Base-by-base conservation (phyloP, 2,113 vertebrate genomes). In the Podilymbus podiceps region DNA sequence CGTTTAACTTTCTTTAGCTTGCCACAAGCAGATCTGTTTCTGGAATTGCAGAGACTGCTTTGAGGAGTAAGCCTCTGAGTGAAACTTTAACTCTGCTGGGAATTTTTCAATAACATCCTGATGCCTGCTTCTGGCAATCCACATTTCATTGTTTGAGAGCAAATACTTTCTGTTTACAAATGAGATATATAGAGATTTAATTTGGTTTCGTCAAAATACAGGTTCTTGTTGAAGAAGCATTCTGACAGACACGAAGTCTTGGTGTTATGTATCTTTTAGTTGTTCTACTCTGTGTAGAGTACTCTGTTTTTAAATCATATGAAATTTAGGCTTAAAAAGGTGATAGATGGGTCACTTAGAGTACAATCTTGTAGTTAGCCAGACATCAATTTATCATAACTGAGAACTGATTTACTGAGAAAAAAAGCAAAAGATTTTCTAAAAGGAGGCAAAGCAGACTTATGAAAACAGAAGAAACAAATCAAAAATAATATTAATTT, bases 81-180 rank as follows among this genome's bases (percentile, higher is more conserved):
- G 78, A 86, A 95, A 77, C 78, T 83, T 94, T n/a, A 90, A 9
- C 22, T 92, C 93, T 89, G 7, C 15, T 89, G 92, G 90, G 95
- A 92, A 81, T 94, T 94, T 95, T 95, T 95, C 93, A 88, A 74
- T 95, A 93, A 75, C 33, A 88, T 86, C 31, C 47, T 88, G 72
- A 93, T 90, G 25, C 38, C 25, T 96, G 93, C 92, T 95, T 90
- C 93, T 88, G 85, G 88, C 88, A 88, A 95, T 86, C n/a, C 85
- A 74, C 85, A 92, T 94, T 80, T 93, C 75, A 90, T 90, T 96
- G 82, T 93, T 92, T 88, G 75, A 95, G 64, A 94, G 79, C 46
- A 97, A 90, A 95, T 95, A 88, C 79, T 90, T 88, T 58, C 91
- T 96, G 93, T 93, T 96, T 96, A 96, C 90, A 94, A 90, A 90